phyloP scores from a whole-genome alignment of 2,797 vertebrate species.

The Gallinago solitaria region DNA sequence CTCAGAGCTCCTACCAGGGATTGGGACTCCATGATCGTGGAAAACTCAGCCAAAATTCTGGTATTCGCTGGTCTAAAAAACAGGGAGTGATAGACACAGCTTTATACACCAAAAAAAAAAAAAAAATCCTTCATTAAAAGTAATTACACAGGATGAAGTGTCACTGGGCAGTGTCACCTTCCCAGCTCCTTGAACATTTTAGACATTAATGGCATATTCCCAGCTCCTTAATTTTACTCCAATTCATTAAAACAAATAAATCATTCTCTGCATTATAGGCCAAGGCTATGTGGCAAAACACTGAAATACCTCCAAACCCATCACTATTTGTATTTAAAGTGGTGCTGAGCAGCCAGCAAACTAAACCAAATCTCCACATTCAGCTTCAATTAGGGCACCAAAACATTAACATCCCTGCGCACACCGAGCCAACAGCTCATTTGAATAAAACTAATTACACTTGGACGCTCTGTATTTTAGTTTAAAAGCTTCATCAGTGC shows the following conservation, averaged over 20 bases:
- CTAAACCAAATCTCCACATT: neutral
- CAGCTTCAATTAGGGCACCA: neutral
- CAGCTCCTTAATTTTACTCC: neutral
- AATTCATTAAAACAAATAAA: neutral
- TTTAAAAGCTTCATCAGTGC: neutral
- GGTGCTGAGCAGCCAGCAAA: neutral
- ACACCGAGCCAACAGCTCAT: neutral
- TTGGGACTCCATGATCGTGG: rapidly evolving
- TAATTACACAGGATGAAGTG: no score
- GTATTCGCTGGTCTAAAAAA: neutral
- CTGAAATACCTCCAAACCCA: neutral
- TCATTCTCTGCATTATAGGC: neutral
- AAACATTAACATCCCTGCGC: neutral
- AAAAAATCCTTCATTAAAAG: neutral
- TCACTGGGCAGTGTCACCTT: neutral
- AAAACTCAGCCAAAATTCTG: neutral
- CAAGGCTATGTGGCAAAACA: rapidly evolving
- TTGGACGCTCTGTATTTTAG: neutral
- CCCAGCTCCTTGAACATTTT: no score
- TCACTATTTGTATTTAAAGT: neutral
- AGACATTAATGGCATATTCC: rapidly evolving
- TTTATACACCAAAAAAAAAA: neutral
- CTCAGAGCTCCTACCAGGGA: rapidly evolving
- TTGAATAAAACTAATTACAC: neutral
- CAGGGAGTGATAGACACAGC: rapidly evolving